phyloP scores from a whole-genome alignment of 92 coral and sea anemone genomes.

The Blastomussa wellsi region DNA sequence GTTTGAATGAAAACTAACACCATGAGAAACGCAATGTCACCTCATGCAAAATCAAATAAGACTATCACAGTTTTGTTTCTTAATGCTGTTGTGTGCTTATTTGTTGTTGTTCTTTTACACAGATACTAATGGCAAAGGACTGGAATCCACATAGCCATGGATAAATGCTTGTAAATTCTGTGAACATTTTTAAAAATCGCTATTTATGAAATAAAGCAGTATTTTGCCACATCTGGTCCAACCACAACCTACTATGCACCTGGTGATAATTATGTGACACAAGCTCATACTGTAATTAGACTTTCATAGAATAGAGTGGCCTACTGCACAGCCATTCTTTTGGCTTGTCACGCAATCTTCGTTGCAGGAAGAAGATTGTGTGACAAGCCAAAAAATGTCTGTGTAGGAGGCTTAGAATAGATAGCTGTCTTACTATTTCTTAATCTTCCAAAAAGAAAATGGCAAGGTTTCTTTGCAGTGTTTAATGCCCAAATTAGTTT shows the following conservation, averaged over 20 bases:
- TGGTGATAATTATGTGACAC: not conserved
- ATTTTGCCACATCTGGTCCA: constrained; percentile 35
- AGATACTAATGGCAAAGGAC: constrained; percentile 67
- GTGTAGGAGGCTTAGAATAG: too few relatives aligned
- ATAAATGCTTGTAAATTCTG: constrained; percentile 58
- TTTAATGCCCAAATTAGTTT: not conserved
- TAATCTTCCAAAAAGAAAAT: not conserved
- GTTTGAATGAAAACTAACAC: too few relatives aligned
- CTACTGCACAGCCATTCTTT: too few relatives aligned
- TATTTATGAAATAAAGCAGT: constrained; percentile 40
- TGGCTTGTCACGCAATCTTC: too few relatives aligned
- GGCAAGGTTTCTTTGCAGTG: not conserved
- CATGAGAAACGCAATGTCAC: not conserved
- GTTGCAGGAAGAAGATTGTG: too few relatives aligned
- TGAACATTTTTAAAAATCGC: constrained; percentile 49
- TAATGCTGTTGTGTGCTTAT: not conserved
- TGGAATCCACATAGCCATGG: constrained; percentile 36
- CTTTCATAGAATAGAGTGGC: not conserved
- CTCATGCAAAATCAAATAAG: too few relatives aligned
- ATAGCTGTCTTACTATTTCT: not conserved
- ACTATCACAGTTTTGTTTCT: not conserved
- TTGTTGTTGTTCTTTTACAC: constrained; percentile 7
- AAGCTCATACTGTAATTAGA: not conserved
- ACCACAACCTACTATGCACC: constrained; percentile 12
- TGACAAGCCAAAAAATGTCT: too few relatives aligned